These are phyloP conservation scores for Chymomyza costata DNA, from an alignment of 1,140 invertebrate genomes.

Conservation along the genomic window DNA sequence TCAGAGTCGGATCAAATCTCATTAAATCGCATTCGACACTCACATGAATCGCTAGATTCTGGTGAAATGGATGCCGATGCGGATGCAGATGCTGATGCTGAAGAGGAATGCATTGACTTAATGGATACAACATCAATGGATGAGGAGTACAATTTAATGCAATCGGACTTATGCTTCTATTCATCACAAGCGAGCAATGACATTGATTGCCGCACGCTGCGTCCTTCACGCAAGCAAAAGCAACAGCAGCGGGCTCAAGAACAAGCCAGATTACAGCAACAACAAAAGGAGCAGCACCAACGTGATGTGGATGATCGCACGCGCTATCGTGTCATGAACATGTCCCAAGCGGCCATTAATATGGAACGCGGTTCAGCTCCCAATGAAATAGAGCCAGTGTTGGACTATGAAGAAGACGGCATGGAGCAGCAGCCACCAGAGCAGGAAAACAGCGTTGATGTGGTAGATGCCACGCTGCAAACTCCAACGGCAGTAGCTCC, in stretches of 20 bases:
- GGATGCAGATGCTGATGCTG: slow-evolving; percentile 73
- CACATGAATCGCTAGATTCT: slow-evolving; percentile 83
- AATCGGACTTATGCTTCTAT: slow-evolving; percentile 65
- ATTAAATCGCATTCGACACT: slow-evolving; percentile 76
- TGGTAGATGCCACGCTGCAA: slow-evolving; percentile 29
- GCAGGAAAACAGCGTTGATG: slow-evolving; percentile 3
- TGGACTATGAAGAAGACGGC: slow-evolving; percentile 11
- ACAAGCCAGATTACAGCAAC: slow-evolving; percentile 16
- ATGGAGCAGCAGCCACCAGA: neutral
- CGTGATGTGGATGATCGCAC: slow-evolving; percentile 37
- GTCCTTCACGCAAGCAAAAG: slow-evolving; percentile 62
- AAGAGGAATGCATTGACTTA: slow-evolving; percentile 76
- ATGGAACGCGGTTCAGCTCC: slow-evolving; percentile 37
- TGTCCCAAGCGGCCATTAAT: slow-evolving; percentile 64
- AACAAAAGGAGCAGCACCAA: slow-evolving; percentile 8
- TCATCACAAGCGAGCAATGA: slow-evolving; percentile 35
- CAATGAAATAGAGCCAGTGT: slow-evolving; percentile 35
- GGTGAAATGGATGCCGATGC: slow-evolving; percentile 79
- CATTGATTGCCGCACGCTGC: slow-evolving; percentile 54
- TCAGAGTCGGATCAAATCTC: slow-evolving; percentile 79
- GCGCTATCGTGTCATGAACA: slow-evolving; percentile 72
- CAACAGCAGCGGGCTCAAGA: slow-evolving; percentile 26
- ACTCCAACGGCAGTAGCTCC: slow-evolving; percentile 26
- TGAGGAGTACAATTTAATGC: slow-evolving; percentile 66
- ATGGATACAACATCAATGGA: slow-evolving; percentile 73